phyloP scores from a whole-genome alignment of 1,140 invertebrate genomes.

The Drosophila prosaltans region DNA sequence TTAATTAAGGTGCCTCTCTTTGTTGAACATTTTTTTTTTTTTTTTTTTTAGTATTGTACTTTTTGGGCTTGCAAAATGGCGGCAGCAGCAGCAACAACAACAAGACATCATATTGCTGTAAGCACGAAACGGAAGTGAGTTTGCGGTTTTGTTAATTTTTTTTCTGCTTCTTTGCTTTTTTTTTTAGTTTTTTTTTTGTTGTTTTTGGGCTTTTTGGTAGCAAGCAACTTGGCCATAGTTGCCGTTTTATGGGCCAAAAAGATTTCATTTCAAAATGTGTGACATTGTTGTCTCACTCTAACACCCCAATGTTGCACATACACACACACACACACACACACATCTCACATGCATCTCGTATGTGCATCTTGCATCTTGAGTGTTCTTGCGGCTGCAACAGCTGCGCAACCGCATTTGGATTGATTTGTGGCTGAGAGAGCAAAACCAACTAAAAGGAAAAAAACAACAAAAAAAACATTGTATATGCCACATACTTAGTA shows the following conservation, averaged over 20 bases:
- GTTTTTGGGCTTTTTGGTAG: constrained; percentile 47
- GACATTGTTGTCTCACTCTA: constrained; percentile 55
- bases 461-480: not conserved
- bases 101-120: constrained; percentile 33
- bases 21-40: constrained; percentile 19
- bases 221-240: constrained; percentile 58
- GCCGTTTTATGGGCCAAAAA: constrained; percentile 79
- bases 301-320: not conserved
- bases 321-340: constrained; percentile 7
- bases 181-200: constrained; percentile 31
- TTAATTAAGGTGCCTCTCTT: constrained; percentile 66
- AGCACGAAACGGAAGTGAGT: constrained; percentile 77
- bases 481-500: constrained; percentile 8
- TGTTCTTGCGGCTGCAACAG: constrained; percentile 56
- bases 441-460: constrained; percentile 19
- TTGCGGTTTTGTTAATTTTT: constrained; percentile 62
- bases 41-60: constrained; percentile 23
- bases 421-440: constrained; percentile 76
- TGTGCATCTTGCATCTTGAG: constrained; percentile 24
- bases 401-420: constrained; percentile 82
- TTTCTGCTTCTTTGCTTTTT: constrained; percentile 32
- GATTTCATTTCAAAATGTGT: constrained; percentile 77
- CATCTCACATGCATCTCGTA: constrained; percentile 43
- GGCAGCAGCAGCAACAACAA: constrained; percentile 42
- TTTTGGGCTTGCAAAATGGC: constrained; percentile 62